Evolutionary conservation across 2,888 invertebrate species (phyloP).

Genomic region (Himalopsyche anomala): DNA sequence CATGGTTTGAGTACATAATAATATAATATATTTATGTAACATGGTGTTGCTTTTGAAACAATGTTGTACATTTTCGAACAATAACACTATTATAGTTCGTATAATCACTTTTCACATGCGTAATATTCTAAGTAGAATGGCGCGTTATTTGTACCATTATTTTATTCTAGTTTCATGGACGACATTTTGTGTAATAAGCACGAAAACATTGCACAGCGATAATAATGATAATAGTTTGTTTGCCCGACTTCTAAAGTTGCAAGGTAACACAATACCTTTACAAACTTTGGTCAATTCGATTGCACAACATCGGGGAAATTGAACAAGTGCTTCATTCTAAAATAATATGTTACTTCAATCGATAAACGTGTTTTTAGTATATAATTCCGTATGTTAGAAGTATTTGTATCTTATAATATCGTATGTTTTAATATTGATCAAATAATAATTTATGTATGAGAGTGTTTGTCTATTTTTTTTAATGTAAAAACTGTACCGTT

Average conservation of each 20-base stretch:
- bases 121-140: constrained; percentile 1
- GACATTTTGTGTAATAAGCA: not conserved
- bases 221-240: constrained; percentile 12
- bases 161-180: not conserved
- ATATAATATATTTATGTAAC: too few species aligned
- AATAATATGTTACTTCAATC: too few species aligned
- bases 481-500: too few species aligned
- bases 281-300: constrained; percentile 44
- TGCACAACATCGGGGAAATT: not conserved
- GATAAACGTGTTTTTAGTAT: too few species aligned
- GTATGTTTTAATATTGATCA: too few species aligned
- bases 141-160: not conserved
- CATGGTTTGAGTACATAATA: too few species aligned
- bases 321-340: not conserved
- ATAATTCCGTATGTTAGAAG: too few species aligned
- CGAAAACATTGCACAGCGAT: constrained; percentile 13
- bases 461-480: too few species aligned
- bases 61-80: constrained; percentile 10
- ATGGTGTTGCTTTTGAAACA: not conserved
- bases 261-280: constrained; percentile 39
- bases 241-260: constrained; percentile 24
- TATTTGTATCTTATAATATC: too few species aligned
- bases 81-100: not conserved
- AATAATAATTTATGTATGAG: too few species aligned
- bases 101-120: constrained; percentile 17